A percentile compares a stretch with the other conserved stretches of the same genome.
Evolutionary conservation across 1,140 invertebrate species (phyloP).

Genomic region (Platyura marginata): DNA sequence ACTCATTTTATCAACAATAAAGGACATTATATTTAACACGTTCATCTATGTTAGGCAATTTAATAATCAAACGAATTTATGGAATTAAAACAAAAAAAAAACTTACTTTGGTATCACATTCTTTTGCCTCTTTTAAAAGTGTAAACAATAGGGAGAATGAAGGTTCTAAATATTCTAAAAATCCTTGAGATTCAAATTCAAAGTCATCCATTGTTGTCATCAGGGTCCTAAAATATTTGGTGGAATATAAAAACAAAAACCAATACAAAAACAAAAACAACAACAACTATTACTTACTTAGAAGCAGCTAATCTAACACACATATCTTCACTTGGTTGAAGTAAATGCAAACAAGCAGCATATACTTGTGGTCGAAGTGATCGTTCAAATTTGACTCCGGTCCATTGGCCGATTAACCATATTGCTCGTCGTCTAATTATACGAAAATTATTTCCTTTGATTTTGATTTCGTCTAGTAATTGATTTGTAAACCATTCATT

Average conservation of each 20-base stretch:
- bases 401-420: conserved; percentile 75
- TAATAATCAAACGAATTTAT: too few species aligned
- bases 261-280: too few species aligned
- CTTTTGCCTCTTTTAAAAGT: conserved; percentile 68
- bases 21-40: conserved; percentile 74
- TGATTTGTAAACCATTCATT: conserved; percentile 81
- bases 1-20: conserved; percentile 74
- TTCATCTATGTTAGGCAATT: conserved; percentile 63
- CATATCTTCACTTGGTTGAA: conserved; percentile 55
- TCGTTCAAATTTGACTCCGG: conserved; percentile 65
- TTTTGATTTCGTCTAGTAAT: conserved; percentile 59
- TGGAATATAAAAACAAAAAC: too few species aligned
- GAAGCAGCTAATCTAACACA: conserved; percentile 67
- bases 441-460: conserved; percentile 66
- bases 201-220: conserved; percentile 78
- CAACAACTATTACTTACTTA: conserved; percentile 24
- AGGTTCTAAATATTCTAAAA: conserved; percentile 60
- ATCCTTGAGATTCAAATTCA: conserved; percentile 73
- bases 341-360: conserved; percentile 50
- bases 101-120: conserved; percentile 80
- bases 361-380: conserved; percentile 66
- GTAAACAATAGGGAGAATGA: conserved; percentile 62
- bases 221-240: conserved; percentile 33
- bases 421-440: conserved; percentile 76
- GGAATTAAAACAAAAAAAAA: too few species aligned